Conservation (phyloP, 2,888 invertebrate genomes). For the Conomelus anceps region DNA sequence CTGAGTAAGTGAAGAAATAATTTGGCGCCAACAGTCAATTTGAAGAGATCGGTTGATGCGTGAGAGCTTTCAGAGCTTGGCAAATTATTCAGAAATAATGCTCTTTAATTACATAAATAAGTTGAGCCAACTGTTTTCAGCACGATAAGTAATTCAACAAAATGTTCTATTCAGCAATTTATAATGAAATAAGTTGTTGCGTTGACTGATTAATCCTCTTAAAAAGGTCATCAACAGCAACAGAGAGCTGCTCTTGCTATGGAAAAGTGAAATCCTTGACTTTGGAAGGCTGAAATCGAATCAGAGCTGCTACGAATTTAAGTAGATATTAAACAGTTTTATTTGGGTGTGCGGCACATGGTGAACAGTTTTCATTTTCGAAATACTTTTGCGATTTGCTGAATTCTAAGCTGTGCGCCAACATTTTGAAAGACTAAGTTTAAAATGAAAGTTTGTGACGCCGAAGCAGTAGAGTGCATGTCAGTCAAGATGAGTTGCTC, state of each 20-base stretch:
- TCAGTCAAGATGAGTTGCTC: constrained; percentile 5
- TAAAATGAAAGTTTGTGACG: not conserved
- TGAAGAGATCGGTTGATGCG: not conserved
- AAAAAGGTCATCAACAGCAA: not conserved
- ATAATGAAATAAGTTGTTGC: not conserved
- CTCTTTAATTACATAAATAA: not conserved
- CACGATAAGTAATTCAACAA: not conserved
- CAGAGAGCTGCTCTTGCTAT: too few relatives aligned
- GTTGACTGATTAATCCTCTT: not conserved
- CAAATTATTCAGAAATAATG: not conserved
- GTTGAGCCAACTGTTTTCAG: not conserved
- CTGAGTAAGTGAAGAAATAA: not conserved
- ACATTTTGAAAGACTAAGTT: not conserved
- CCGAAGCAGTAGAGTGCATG: not conserved
- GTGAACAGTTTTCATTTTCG: not conserved
- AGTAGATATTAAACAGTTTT: not conserved
- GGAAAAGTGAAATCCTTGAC: not conserved
- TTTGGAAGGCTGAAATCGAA: not conserved
- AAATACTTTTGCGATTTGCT: not conserved
- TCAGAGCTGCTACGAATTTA: not conserved
- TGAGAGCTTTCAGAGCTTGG: not conserved
- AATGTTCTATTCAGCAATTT: not conserved
- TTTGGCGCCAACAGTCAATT: not conserved
- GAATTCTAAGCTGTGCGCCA: not conserved
- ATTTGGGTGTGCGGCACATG: not conserved